Base-by-base conservation (phyloP, 2,888 invertebrate genomes). In the Portevinia maculata region DNA sequence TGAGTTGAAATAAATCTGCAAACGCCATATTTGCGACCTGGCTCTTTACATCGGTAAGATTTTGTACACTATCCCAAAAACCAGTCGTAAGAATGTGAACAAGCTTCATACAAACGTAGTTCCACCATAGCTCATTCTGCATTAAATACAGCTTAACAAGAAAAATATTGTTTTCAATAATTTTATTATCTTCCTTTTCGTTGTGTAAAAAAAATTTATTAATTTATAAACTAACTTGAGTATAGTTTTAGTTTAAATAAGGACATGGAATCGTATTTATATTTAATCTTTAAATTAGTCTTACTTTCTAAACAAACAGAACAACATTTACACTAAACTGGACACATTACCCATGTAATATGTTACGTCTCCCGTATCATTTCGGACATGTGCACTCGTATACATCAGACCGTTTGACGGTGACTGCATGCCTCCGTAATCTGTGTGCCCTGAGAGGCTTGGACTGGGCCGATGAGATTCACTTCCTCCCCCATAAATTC, bases 381-480 rank as follows among this genome's bases (percentile, higher is more conserved):
- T 19, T 24, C 52, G 71, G 21, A 75, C 67, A 46, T 81, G 75
- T 13, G 59, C 67, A 48, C 57, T 69, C 17, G 75, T 50, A 53
- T 81, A 84, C 37, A 84, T 59, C 0, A 75, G 57, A 6, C 59
- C 84, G 39, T 76, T 69, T n/a, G 62, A 53, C 59, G 83, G 78
- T 46, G 83, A 78, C 21, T 75, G 76, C 46, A 85, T 79, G 17
- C 71, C 48, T 9, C 73, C 81, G 32, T 75, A 85, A 44, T 86
- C 86, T 1, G 85, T 85, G 53, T 86, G 85, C 0, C 93, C 94
- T 34, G 94, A 94, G 53, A 95, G 91, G 88, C 94, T 94, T 1
- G 95, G 95, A n/a, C 95, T 95, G 28, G 95, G 94, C 0, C 95
- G 95, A 87, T 95, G 94, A 6, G 95, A 94, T 24, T 84, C 79